A percentile compares a stretch with the other conserved stretches of the same genome.
Conservation (phyloP, 2,113 vertebrate species). For the Centropus unirufus region DNA sequence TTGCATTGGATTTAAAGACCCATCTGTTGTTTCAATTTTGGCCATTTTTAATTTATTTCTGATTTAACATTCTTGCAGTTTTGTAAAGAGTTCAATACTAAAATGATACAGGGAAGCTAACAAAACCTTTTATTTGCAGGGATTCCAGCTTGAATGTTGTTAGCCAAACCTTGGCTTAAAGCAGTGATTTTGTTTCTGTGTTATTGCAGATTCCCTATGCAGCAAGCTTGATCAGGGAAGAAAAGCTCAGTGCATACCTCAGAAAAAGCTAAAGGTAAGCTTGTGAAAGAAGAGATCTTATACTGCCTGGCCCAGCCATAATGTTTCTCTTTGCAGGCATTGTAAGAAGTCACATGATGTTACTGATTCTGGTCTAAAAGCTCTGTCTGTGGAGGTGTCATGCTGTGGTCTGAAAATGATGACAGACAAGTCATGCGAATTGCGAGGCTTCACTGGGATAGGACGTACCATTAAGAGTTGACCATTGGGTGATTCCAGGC, state of each 20-base stretch:
- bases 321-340: not conserved
- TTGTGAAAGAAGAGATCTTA: not conserved
- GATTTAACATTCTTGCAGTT: not conserved
- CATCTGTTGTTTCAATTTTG: no score
- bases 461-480: accelerated
- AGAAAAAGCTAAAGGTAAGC: constrained; percentile 92
- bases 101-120: not conserved
- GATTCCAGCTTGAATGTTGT: not conserved
- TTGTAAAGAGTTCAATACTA: not conserved
- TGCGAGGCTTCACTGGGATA: accelerated
- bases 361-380: not conserved
- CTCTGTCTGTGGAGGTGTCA: not conserved
- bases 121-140: not conserved
- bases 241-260: constrained; percentile 92
- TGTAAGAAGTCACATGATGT: not conserved
- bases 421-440: accelerated
- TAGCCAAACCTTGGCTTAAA: not conserved
- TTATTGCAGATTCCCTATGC: constrained; percentile 94
- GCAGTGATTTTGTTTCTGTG: constrained; percentile 31
- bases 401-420: not conserved
- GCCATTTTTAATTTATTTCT: not conserved
- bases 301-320: not conserved
- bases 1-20: no score
- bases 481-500: not conserved
- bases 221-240: constrained; percentile 96